These are phyloP conservation scores for Smittia aterrima DNA, from an alignment of 2,888 invertebrate genomes.

Conservation along the genomic window DNA sequence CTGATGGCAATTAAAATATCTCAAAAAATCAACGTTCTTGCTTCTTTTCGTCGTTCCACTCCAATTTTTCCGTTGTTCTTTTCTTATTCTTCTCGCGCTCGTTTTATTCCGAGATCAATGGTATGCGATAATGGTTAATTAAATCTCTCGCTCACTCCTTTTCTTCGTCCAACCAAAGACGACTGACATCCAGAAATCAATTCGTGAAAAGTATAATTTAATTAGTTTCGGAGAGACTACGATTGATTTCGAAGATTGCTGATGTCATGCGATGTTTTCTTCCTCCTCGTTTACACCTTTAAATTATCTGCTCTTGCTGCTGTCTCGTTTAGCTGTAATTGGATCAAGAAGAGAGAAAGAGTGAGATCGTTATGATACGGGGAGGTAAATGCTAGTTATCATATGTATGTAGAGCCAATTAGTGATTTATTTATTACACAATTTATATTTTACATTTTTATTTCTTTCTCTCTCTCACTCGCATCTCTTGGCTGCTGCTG, in stretches of 20 bases:
- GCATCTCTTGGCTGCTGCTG: neutral
- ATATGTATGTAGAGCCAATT: slow-evolving; percentile 40
- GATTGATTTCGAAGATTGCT: slow-evolving; percentile 16
- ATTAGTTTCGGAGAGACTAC: slow-evolving; percentile 12
- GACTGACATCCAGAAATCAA: slow-evolving; percentile 35
- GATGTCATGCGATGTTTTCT: slow-evolving; percentile 22
- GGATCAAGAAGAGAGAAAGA: slow-evolving; percentile 7
- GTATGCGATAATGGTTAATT: slow-evolving; percentile 42
- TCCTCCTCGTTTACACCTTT: slow-evolving; percentile 18
- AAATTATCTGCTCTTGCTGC: neutral
- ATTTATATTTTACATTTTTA: slow-evolving; percentile 31
- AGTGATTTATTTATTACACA: slow-evolving; percentile 42
- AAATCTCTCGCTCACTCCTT: slow-evolving; percentile 35
- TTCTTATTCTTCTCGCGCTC: slow-evolving; percentile 19
- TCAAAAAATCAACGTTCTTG: slow-evolving; percentile 38
- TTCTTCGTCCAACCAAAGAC: too few species aligned
- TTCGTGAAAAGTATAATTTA: slow-evolving; percentile 32
- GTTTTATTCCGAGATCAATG: slow-evolving; percentile 36
- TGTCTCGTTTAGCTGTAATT: slow-evolving; percentile 26
- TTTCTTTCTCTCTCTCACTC: neutral
- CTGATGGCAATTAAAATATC: slow-evolving; percentile 41
- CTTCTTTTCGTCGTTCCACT: slow-evolving; percentile 31
- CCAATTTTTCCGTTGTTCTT: slow-evolving; percentile 30
- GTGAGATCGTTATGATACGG: neutral
- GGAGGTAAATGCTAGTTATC: slow-evolving; percentile 34